These are phyloP conservation scores for Synanthedon formicaeformis DNA, from an alignment of 2,888 invertebrate genomes.

Conservation along the genomic window DNA sequence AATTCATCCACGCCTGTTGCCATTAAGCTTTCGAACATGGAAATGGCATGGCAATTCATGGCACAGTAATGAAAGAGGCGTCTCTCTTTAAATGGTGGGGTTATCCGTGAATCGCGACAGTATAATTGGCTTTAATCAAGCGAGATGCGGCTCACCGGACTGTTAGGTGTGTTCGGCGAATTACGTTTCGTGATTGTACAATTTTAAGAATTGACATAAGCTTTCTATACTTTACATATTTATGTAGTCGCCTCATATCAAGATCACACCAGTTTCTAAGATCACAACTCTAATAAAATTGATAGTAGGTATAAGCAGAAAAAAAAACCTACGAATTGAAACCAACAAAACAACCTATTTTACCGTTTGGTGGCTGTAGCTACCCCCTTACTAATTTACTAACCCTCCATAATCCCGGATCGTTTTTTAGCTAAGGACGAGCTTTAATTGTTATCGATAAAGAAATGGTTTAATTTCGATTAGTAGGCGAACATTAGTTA, in stretches of 20 bases:
- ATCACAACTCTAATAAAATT: too few relatives aligned
- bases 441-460: not conserved
- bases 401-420: too few relatives aligned
- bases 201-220: slow-evolving; percentile 15
- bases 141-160: slow-evolving; percentile 29
- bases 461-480: not conserved
- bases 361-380: too few relatives aligned
- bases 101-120: slow-evolving; percentile 50
- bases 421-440: too few relatives aligned
- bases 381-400: too few relatives aligned
- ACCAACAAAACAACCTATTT: not conserved
- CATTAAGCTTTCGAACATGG: slow-evolving; percentile 42
- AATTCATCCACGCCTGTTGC: slow-evolving; percentile 27
- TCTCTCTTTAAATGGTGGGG: slow-evolving; percentile 46
- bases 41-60: slow-evolving; percentile 42
- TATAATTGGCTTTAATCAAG: slow-evolving; percentile 60
- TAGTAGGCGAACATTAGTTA: not conserved
- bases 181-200: slow-evolving; percentile 26
- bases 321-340: not conserved
- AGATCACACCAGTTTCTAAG: too few relatives aligned
- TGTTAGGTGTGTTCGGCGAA: slow-evolving; percentile 17
- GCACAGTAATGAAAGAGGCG: slow-evolving; percentile 45
- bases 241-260: not conserved
- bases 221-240: not conserved
- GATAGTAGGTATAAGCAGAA: too few relatives aligned